A percentile compares a stretch with the other conserved stretches of the same genome.
Conservation (phyloP, 2,888 invertebrate species). For the Drosophila lutescens region DNA sequence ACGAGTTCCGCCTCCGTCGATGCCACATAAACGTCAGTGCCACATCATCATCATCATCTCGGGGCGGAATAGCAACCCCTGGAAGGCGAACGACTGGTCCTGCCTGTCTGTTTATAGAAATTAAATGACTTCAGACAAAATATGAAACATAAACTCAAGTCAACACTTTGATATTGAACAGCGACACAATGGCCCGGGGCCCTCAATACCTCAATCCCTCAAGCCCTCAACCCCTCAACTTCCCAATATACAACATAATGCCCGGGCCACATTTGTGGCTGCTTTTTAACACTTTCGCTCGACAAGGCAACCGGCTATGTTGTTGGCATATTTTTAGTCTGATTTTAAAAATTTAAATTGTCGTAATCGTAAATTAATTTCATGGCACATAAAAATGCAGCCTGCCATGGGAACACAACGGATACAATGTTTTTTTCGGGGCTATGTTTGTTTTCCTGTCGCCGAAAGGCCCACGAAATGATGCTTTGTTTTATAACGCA, state of each 20-base stretch:
- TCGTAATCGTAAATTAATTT: slow-evolving; percentile 84
- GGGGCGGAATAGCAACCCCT: slow-evolving; percentile 19
- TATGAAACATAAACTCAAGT: slow-evolving; percentile 44
- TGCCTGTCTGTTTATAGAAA: slow-evolving; percentile 53
- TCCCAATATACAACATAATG: slow-evolving; percentile 43
- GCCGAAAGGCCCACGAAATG: slow-evolving; percentile 9
- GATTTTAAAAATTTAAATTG: slow-evolving; percentile 81
- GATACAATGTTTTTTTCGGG: slow-evolving; percentile 26
- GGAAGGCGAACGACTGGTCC: slow-evolving; percentile 15
- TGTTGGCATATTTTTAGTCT: slow-evolving; percentile 78
- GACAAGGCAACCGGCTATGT: slow-evolving; percentile 64
- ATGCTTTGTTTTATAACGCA: slow-evolving; percentile 51
- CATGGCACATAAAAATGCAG: slow-evolving; percentile 82
- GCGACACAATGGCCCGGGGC: slow-evolving; percentile 15
- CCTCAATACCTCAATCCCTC: slow-evolving; percentile 4
- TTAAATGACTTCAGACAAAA: slow-evolving; percentile 50
- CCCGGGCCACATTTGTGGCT: slow-evolving; percentile 63
- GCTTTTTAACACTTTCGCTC: slow-evolving; percentile 71
- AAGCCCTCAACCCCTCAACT: not conserved
- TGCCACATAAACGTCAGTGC: slow-evolving; percentile 50
- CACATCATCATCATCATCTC: slow-evolving; percentile 35
- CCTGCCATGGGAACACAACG: slow-evolving; percentile 28
- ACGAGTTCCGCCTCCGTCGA: slow-evolving; percentile 38
- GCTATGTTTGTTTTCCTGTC: slow-evolving; percentile 14
- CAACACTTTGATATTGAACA: slow-evolving; percentile 43